These are phyloP conservation scores for Mechanitis messenoides DNA, from an alignment of 2,888 invertebrate genomes.

Conservation along the genomic window DNA sequence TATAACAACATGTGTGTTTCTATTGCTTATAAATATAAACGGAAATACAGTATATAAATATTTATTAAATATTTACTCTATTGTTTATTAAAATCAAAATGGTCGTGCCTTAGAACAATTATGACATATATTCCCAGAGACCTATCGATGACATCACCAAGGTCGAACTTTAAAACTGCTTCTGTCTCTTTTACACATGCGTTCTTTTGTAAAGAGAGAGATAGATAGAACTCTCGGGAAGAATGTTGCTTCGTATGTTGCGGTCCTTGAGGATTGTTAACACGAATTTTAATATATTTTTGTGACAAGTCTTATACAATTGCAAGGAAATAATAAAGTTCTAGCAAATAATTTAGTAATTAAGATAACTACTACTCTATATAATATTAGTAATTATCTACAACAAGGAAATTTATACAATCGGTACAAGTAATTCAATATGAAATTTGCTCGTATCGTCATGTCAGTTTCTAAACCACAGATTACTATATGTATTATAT, in stretches of 20 bases:
- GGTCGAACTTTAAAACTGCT: constrained; percentile 42
- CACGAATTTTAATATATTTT: not conserved
- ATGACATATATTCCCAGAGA: constrained; percentile 49
- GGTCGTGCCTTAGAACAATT: constrained; percentile 29
- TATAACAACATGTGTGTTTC: too few relatives aligned
- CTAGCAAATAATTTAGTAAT: not conserved
- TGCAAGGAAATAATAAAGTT: not conserved
- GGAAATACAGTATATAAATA: too few relatives aligned
- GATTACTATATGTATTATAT: not conserved
- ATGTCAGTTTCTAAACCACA: constrained; percentile 6
- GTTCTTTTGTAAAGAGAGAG: constrained; percentile 14
- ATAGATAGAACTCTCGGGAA: constrained; percentile 6
- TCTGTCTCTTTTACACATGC: constrained; percentile 17
- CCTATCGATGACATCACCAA: constrained; percentile 63
- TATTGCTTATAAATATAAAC: too few relatives aligned
- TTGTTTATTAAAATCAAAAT: constrained; percentile 19
- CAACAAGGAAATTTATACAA: not conserved
- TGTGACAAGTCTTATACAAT: not conserved
- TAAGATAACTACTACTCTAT: not conserved
- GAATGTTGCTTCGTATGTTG: constrained; percentile 9
- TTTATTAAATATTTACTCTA: not conserved
- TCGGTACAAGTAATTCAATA: constrained; percentile 1
- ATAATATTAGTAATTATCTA: not conserved
- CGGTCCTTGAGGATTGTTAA: not conserved
- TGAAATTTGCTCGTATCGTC: not conserved